A percentile compares a stretch with the other conserved stretches of the same genome.
Conservation (phyloP, 2,888 invertebrate species). For the Protophormia terraenovae region DNA sequence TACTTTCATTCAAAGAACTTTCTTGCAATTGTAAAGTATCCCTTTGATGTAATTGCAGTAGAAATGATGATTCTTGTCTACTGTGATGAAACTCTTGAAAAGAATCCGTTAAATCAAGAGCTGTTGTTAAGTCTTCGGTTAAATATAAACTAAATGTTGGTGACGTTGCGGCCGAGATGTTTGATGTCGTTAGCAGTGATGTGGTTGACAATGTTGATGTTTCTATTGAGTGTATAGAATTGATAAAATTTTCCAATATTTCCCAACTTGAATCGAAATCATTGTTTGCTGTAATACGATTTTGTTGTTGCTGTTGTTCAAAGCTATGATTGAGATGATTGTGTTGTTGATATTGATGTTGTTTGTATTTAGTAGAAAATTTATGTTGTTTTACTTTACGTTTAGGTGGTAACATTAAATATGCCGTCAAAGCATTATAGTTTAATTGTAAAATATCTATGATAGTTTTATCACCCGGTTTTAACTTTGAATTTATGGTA, state of each 20-base stretch:
- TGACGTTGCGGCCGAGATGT: not conserved
- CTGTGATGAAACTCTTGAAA: not conserved
- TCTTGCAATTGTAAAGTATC: constrained; percentile 25
- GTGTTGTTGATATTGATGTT: constrained; percentile 5
- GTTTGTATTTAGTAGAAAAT: constrained; percentile 32
- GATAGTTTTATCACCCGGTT: constrained; percentile 76
- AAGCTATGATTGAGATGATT: constrained; percentile 16
- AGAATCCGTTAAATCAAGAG: constrained; percentile 26
- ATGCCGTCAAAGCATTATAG: constrained; percentile 77
- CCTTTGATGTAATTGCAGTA: constrained; percentile 71
- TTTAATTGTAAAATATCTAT: constrained; percentile 76
- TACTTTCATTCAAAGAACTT: constrained; percentile 71
- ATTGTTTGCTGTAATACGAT: constrained; percentile 42
- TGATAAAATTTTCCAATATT: constrained; percentile 75
- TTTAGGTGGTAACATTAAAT: constrained; percentile 73
- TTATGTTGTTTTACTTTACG: constrained; percentile 32
- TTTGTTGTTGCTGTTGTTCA: too few relatives aligned
- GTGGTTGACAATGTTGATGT: constrained; percentile 63
- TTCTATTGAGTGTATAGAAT: constrained; percentile 68
- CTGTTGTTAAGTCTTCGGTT: constrained; percentile 4
- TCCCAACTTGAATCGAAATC: constrained; percentile 72
- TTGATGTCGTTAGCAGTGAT: constrained; percentile 59
- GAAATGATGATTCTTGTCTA: constrained; percentile 67
- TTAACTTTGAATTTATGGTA: constrained; percentile 65
- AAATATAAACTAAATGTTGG: constrained; percentile 39